Conservation (phyloP, 1,140 invertebrate genomes). For the Tetragnatha versicolor region DNA sequence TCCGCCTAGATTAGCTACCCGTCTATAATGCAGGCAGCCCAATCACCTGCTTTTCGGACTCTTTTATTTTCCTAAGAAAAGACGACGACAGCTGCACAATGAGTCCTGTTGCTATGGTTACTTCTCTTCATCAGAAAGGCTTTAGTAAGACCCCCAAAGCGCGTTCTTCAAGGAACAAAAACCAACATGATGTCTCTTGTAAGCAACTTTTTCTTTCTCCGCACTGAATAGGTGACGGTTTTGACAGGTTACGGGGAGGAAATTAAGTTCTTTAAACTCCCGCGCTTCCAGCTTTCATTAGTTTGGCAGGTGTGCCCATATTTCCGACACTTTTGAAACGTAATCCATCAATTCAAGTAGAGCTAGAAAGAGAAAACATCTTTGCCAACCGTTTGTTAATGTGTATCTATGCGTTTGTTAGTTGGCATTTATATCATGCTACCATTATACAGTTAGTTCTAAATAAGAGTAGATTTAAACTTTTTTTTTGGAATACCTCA, state of each 20-base stretch:
- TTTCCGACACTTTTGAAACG: too few species aligned
- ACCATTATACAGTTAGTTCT: too few species aligned
- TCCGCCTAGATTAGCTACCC: neutral
- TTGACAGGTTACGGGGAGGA: conserved; percentile 4
- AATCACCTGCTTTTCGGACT: neutral
- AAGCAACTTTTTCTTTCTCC: conserved; percentile 18
- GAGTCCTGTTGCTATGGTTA: conserved; percentile 18
- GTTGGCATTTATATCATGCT: too few species aligned
- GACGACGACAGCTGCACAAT: conserved; percentile 26
- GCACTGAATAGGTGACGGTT: neutral
- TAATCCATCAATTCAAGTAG: too few species aligned
- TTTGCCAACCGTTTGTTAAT: too few species aligned
- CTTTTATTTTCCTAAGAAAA: neutral
- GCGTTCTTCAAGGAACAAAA: conserved; percentile 29
- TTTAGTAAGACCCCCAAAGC: conserved; percentile 2
- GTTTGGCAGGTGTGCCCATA: too few species aligned
- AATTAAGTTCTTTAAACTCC: neutral
- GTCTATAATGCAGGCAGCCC: neutral
- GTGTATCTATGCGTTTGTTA: too few species aligned
- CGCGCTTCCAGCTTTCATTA: too few species aligned
- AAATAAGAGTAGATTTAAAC: too few species aligned
- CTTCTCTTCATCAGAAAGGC: conserved; percentile 21
- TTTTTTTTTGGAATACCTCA: too few species aligned
- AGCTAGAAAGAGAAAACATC: too few species aligned
- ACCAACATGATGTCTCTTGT: conserved; percentile 26